Evolutionary conservation across 1,140 invertebrate species (phyloP).

Genomic region (Listronotus oregonensis): DNA sequence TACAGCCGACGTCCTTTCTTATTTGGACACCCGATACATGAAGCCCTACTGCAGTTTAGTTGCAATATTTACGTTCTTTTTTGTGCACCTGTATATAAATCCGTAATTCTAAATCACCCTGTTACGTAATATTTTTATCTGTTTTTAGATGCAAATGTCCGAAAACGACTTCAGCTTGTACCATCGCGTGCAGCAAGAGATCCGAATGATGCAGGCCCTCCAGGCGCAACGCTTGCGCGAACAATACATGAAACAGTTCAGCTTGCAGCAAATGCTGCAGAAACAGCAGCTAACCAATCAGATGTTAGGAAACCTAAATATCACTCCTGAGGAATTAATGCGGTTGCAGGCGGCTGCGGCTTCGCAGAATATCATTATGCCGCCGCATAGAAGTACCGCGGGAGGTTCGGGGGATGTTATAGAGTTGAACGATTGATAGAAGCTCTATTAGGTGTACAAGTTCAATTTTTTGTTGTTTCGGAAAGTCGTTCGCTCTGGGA

Average conservation of each 20-base stretch:
- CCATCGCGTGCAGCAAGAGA: constrained; percentile 37
- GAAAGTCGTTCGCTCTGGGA: no score
- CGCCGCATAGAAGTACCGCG: neutral
- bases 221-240: constrained; percentile 42
- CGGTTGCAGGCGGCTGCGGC: constrained; percentile 6
- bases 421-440: constrained; percentile 43
- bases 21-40: no score
- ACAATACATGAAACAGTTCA: constrained; percentile 46
- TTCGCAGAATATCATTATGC: neutral
- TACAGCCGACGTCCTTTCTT: no score
- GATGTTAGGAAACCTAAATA: constrained; percentile 30
- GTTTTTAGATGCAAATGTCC: constrained; percentile 38
- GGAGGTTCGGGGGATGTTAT: constrained; percentile 27
- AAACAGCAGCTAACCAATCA: constrained; percentile 44
- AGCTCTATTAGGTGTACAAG: neutral
- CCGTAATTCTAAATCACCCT: no score
- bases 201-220: constrained; percentile 35
- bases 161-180: constrained; percentile 44
- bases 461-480: no score
- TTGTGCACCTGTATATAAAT: no score
- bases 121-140: neutral
- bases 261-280: constrained; percentile 42
- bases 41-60: no score
- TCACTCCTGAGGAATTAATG: constrained; percentile 25
- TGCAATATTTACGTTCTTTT: no score